Base-by-base conservation (phyloP, 2,888 invertebrate species). In the Apeira syringaria region DNA sequence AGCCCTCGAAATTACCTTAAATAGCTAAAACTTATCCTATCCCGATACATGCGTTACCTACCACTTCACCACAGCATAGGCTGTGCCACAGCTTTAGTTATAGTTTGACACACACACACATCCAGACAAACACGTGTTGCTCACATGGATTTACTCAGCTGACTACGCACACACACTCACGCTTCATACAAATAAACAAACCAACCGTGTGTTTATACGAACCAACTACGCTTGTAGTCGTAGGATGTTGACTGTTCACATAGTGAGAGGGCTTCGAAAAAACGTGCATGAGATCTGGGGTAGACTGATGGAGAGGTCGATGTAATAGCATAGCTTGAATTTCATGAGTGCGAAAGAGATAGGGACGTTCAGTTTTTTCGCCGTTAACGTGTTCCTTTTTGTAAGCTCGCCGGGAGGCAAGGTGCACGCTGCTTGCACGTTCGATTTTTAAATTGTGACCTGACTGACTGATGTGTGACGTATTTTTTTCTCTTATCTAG, bases 351-450 rank as follows among this genome's bases (percentile, higher is more conserved):
- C 8, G 64, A 79, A 42, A 24, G 63, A 47, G 74, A 81, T 47
- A 47, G 60, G 28, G 3, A 26, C 44, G 47, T 62, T 70, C 64
- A 70, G 73, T 77, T 80, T 78, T 74, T 70, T 61, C 65, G 69
- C 55, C 59, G 62, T 68, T 56, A 60, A 67, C 60, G 59, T 59
- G 72, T 74, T 83, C 74, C 66, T 83, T 85, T 86, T 82, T 69
- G 74, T 82, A 77, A 78, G 78, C 82, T 74, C 78, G 74, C 64
- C 79, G 83, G 83, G 83, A 83, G 82, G 86, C 86, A 86, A 87
- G 87, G 86, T 87, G 87, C 79, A 56, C 45, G 48, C 29, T 32
- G 55, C 50, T 46, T 41, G 64, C 64, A 64, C 73, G 75, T 77
- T 77, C 77, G 79, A 79, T 82, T 84, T 77, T 76, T 73, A 75